Conservation (phyloP, 2,888 invertebrate genomes). For the Agrotis segetum region DNA sequence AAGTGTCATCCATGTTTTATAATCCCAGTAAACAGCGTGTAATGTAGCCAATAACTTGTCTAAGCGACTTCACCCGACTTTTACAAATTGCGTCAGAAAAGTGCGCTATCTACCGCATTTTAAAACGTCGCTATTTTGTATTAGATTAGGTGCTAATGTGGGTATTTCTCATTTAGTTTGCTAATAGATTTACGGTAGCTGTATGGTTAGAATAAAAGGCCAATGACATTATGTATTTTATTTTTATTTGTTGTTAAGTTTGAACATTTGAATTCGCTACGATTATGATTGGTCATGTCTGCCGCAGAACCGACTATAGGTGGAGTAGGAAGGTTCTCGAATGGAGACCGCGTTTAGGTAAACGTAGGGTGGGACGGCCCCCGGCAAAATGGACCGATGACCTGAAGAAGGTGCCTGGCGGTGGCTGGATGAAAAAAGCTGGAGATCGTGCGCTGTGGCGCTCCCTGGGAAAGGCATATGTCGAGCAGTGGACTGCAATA, state of each 20-base stretch:
- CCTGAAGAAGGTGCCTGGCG: no score
- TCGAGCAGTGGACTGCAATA: no score
- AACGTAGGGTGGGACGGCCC: no score
- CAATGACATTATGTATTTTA: not conserved
- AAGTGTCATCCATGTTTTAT: slow-evolving; percentile 29
- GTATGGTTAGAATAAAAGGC: not conserved
- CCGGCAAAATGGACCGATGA: no score
- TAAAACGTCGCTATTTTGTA: slow-evolving; percentile 36
- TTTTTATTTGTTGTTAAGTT: no score
- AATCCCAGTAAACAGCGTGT: slow-evolving; percentile 27
- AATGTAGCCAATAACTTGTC: slow-evolving; percentile 38
- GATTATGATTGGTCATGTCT: not conserved
- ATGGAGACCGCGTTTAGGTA: no score
- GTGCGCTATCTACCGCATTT: slow-evolving; percentile 26
- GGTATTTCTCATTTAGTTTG: slow-evolving; percentile 21
- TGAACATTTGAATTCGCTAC: not conserved
- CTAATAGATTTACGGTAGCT: slow-evolving; percentile 10
- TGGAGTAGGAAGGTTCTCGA: no score
- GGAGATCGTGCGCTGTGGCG: no score
- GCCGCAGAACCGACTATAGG: no score
- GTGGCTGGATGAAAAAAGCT: no score
- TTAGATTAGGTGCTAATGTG: slow-evolving; percentile 47
- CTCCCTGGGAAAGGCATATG: no score
- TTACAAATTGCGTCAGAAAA: slow-evolving; percentile 38
- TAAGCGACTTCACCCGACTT: slow-evolving; percentile 32